Evolutionary conservation across 2,797 vertebrate species (phyloP).

Genomic region (Australoheros facetus): DNA sequence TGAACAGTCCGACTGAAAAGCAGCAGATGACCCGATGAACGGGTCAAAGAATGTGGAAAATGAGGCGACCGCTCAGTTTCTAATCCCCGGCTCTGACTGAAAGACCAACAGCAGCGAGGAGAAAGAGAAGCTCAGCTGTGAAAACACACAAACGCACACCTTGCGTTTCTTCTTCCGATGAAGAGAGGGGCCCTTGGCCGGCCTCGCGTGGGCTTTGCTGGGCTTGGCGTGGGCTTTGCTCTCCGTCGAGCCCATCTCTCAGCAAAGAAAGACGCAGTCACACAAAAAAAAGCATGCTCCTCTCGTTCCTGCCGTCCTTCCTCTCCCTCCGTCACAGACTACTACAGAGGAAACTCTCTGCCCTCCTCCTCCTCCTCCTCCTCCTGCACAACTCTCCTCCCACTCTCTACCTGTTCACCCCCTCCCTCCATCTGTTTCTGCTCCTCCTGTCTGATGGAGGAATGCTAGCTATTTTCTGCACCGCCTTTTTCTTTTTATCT

Average conservation of each 20-base stretch:
- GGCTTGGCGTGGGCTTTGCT: conserved; percentile 52
- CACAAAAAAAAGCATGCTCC: not conserved
- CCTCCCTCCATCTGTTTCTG: conserved; percentile 9
- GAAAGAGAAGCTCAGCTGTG: not conserved
- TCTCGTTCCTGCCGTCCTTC: not conserved
- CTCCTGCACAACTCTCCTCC: conserved; percentile 41
- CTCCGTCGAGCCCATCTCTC: conserved; percentile 67
- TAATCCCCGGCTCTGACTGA: not conserved
- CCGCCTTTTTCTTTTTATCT: conserved; percentile 18
- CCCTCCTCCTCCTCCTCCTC: not conserved
- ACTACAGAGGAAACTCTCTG: not conserved
- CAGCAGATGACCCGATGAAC: not conserved
- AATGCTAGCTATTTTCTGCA: conserved; percentile 55
- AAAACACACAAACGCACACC: conserved; percentile 52
- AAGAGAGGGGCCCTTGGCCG: conserved; percentile 14
- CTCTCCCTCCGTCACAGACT: not conserved
- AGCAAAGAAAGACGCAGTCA: not conserved
- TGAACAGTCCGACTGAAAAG: not conserved
- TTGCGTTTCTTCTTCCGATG: conserved; percentile 64
- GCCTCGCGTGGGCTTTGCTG: conserved; percentile 27
- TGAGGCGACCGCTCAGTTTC: not conserved
- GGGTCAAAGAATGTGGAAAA: not conserved
- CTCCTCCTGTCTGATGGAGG: conserved; percentile 40
- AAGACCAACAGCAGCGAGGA: not conserved
- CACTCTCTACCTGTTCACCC: conserved; percentile 49